phyloP scores from a whole-genome alignment of 2,113 vertebrate genomes.

The Osmerus eperlanus region DNA sequence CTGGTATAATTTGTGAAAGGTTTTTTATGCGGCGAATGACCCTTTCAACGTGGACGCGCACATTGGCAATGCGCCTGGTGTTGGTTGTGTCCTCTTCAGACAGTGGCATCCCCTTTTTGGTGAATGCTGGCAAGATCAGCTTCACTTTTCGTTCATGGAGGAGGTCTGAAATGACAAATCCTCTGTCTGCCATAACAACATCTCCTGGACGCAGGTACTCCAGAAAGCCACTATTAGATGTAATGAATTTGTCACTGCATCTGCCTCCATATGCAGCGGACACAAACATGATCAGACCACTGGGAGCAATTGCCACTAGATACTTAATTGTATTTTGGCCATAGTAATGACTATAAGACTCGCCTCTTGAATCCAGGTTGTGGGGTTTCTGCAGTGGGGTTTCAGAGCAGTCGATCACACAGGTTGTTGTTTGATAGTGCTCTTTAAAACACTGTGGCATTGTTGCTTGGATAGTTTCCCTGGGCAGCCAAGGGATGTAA shows the following conservation, averaged over 20 bases:
- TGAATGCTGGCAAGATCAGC: slow-evolving; percentile 24
- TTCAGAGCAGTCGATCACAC: slow-evolving; percentile 18
- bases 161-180: slow-evolving; percentile 15
- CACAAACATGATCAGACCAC: no score
- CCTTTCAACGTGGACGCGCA: slow-evolving; percentile 19
- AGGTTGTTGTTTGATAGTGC: background rate
- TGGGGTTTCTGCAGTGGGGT: slow-evolving; percentile 7
- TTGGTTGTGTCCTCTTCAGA: slow-evolving; percentile 17
- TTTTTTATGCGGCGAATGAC: slow-evolving; percentile 18
- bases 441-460: slow-evolving; percentile 12
- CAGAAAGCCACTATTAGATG: slow-evolving; percentile 17
- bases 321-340: slow-evolving; percentile 10
- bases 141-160: slow-evolving; percentile 19
- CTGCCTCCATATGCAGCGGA: slow-evolving; percentile 1
- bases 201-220: slow-evolving; percentile 20
- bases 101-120: slow-evolving; percentile 1
- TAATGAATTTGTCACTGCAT: slow-evolving; percentile 25
- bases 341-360: slow-evolving; percentile 15
- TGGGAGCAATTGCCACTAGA: slow-evolving; percentile 5
- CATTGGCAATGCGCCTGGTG: slow-evolving; percentile 21
- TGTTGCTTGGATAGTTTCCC: slow-evolving; percentile 10
- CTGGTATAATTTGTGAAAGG: slow-evolving; percentile 20
- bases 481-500: slow-evolving; percentile 12
- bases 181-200: slow-evolving; percentile 20
- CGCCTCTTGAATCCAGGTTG: background rate